Percentiles rank a stretch among this genome's conserved stretches.
Evolutionary conservation across 2,797 vertebrate species (phyloP).

Genomic region (Mico argentatus): DNA sequence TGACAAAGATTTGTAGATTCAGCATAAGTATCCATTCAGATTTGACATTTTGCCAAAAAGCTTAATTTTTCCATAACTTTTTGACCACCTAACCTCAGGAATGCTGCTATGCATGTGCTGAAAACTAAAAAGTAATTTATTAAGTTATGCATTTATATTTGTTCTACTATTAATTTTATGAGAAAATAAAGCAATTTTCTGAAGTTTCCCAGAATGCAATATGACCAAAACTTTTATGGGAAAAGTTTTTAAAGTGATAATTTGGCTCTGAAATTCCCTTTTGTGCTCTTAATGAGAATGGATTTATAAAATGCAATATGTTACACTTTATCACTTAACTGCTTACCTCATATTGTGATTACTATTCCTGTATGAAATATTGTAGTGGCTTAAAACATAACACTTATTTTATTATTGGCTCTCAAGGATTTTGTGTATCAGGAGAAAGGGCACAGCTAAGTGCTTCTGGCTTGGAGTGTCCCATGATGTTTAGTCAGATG

Average conservation of each 20-base stretch:
- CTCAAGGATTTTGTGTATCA: neutral
- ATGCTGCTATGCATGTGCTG: neutral
- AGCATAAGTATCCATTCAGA: neutral
- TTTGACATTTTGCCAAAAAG: neutral
- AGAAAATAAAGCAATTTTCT: neutral
- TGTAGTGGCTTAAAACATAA: neutral
- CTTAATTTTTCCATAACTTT: neutral
- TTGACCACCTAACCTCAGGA: neutral
- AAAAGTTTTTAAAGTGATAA: neutral
- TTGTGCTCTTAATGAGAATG: neutral
- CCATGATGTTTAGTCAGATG: neutral
- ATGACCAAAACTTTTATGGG: neutral
- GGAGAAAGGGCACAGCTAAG: fast-evolving
- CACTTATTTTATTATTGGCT: neutral
- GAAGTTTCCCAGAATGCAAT: neutral
- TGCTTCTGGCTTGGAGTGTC: neutral
- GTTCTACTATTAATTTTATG: neutral
- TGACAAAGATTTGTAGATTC: neutral
- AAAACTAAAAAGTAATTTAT: neutral
- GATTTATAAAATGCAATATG: neutral
- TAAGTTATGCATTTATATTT: neutral
- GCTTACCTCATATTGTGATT: neutral
- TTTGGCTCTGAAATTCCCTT: neutral
- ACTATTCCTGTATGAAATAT: neutral
- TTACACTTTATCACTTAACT: neutral